Evolutionary conservation across 1,140 invertebrate genomes (phyloP), one percentile per base, ranked within the genome.

Genomic region (Sitobion miscanthi): DNA sequence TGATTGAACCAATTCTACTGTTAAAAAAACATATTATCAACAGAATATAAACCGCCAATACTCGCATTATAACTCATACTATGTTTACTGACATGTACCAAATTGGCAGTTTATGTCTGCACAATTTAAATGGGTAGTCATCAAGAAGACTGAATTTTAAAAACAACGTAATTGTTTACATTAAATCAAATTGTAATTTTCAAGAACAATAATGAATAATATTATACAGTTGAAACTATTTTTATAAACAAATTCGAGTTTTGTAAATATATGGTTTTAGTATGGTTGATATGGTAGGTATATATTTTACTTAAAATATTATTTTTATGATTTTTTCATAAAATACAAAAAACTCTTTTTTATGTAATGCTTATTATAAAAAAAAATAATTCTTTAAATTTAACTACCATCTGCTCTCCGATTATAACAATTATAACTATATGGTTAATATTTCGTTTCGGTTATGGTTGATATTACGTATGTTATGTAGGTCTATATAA

Each of bases 161-260:
- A 47, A 47, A 86, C 14, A 45, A 86, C 9, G 42, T 47, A 86
- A 86, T 86, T 86, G 85, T 86, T 47, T 86, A 86, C 25, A 86
- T 30, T 86, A 45, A 30, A 86, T 14, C 2, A 47, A 86, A 47
- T 30, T 47, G 4, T 2, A 17, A 47, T 86, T 86, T n/a, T 86
- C 38, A 86, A 47, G 11, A 86, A 86, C 3, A 9, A 47, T 47
- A 86, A 47, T 86, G 2, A 38, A 23, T 83, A 38, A 83, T 83
- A 38, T 23, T 86, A 45, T 47, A 45, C 14, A 86, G 30, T 30
- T 86, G 25, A 86, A 86, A 30, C n/a, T n/a, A 47, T 86, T 47
- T 20, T n/a, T 47, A 14, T 86, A 86, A 86, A 86, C 45, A 86
- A 86, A 47, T 86, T n/a, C 1, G 9, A 86, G 0, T 86, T 47